phyloP scores from a whole-genome alignment of 2,888 invertebrate genomes.

The Sinodicranocentrus sp. region DNA sequence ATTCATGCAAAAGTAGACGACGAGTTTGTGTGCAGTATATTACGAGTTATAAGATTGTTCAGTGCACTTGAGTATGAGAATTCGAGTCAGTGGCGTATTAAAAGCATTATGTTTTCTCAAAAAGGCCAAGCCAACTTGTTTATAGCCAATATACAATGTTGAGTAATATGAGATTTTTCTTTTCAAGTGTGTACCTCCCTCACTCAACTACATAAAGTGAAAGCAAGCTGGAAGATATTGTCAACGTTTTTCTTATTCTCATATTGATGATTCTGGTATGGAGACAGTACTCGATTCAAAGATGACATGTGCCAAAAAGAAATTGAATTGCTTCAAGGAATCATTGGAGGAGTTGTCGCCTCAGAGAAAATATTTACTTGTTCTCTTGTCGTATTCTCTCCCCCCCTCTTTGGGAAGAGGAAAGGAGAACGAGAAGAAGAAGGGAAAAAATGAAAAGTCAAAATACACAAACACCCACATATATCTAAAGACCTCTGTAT shows the following conservation, averaged over 20 bases:
- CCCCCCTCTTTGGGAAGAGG: background rate
- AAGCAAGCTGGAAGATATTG: too few species aligned
- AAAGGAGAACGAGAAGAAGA: background rate
- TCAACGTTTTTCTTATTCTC: background rate
- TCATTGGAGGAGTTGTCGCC: slow-evolving; percentile 57
- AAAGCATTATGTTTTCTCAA: slow-evolving; percentile 21
- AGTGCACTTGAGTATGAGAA: background rate
- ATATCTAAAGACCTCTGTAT: too few species aligned
- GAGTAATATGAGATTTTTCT: slow-evolving; percentile 15
- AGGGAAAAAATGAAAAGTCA: background rate
- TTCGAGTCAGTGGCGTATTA: background rate
- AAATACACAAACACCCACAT: too few species aligned
- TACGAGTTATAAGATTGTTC: background rate
- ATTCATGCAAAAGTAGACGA: slow-evolving; percentile 16
- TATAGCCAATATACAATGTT: slow-evolving; percentile 22
- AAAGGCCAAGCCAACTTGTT: slow-evolving; percentile 58
- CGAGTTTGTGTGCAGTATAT: background rate
- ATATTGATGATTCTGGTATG: slow-evolving; percentile 30
- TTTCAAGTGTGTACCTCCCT: background rate
- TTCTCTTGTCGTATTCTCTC: slow-evolving; percentile 22
- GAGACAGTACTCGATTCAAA: slow-evolving; percentile 1
- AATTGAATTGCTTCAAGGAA: slow-evolving; percentile 63
- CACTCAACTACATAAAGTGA: too few species aligned
- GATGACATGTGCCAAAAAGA: slow-evolving; percentile 63
- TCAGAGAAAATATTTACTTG: slow-evolving; percentile 57